Evolutionary conservation across 2,888 invertebrate species (phyloP).

Genomic region (Sisyra terminalis): DNA sequence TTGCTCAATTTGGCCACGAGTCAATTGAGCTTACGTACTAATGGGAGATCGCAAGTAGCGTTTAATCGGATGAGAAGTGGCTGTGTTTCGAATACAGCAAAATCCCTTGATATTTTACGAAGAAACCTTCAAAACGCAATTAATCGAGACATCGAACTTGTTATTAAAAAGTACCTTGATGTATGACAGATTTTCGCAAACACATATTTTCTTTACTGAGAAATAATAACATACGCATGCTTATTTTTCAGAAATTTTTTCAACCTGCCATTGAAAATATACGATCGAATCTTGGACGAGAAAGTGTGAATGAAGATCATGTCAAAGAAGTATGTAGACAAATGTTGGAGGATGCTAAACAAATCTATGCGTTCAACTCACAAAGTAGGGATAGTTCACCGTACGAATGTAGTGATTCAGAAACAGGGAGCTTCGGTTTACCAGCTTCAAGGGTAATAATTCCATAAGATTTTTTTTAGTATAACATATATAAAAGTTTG

Average conservation of each 20-base stretch:
- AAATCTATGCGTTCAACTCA: constrained; percentile 41
- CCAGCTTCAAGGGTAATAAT: constrained; percentile 10
- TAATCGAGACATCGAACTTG: constrained; percentile 60
- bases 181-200: constrained; percentile 24
- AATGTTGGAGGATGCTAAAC: constrained; percentile 63
- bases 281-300: constrained; percentile 53
- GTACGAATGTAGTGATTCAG: constrained; percentile 36
- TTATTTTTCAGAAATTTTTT: constrained; percentile 52
- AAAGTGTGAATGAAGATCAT: constrained; percentile 60
- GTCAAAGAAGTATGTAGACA: constrained; percentile 56
- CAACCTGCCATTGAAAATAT: constrained; percentile 66
- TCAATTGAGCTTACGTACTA: constrained; percentile 36
- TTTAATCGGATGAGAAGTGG: constrained; percentile 25
- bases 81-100: constrained; percentile 44
- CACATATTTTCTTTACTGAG: neutral
- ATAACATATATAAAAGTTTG: neutral
- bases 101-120: constrained; percentile 55
- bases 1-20: constrained; percentile 50
- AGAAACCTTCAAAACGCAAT: constrained; percentile 62
- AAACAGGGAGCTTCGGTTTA: constrained; percentile 29
- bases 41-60: constrained; percentile 27
- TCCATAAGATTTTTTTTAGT: neutral
- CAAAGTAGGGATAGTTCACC: constrained; percentile 30
- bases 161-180: constrained; percentile 62
- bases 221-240: neutral